A percentile compares a stretch with the other conserved stretches of the same genome.
phyloP scores from a whole-genome alignment of 2,888 invertebrate genomes.

The Trachelus stipa region DNA sequence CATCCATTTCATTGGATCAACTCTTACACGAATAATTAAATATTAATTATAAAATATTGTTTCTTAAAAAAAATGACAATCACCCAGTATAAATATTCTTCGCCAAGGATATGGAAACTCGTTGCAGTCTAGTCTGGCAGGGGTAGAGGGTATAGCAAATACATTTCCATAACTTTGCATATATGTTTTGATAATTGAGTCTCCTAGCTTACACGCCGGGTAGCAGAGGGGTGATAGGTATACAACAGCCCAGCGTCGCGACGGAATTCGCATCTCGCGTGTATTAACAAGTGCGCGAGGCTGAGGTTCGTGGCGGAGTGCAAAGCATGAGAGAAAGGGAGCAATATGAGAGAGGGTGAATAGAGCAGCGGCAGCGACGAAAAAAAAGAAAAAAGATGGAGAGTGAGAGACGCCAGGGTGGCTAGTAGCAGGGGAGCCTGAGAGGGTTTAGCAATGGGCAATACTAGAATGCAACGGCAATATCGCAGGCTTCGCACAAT shows the following conservation, averaged over 20 bases:
- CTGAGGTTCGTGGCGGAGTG: background rate
- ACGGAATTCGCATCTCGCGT: background rate
- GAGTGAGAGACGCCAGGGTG: background rate
- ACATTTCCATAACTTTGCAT: slow-evolving; percentile 64
- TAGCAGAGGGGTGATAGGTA: background rate
- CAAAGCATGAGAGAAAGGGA: background rate
- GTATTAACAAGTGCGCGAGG: background rate
- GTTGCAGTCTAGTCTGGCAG: slow-evolving; percentile 38
- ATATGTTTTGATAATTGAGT: slow-evolving; percentile 63
- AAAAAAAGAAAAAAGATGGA: slow-evolving; percentile 28
- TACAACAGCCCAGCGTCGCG: background rate
- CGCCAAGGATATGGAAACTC: slow-evolving; percentile 33
- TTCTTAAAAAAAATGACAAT: background rate
- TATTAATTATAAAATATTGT: background rate
- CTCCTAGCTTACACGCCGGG: background rate
- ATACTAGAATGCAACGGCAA: slow-evolving; percentile 43
- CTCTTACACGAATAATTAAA: background rate
- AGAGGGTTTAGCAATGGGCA: slow-evolving; percentile 21
- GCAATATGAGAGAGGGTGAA: no score
- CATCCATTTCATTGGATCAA: background rate
- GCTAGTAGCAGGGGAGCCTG: background rate
- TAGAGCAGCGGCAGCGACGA: background rate
- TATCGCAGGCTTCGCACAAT: slow-evolving; percentile 60
- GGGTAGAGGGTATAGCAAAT: slow-evolving; percentile 50
- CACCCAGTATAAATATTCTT: background rate